A percentile compares a stretch with the other conserved stretches of the same genome.
phyloP scores from a whole-genome alignment of 2,888 invertebrate species.

The Cremastinae sp. region DNA sequence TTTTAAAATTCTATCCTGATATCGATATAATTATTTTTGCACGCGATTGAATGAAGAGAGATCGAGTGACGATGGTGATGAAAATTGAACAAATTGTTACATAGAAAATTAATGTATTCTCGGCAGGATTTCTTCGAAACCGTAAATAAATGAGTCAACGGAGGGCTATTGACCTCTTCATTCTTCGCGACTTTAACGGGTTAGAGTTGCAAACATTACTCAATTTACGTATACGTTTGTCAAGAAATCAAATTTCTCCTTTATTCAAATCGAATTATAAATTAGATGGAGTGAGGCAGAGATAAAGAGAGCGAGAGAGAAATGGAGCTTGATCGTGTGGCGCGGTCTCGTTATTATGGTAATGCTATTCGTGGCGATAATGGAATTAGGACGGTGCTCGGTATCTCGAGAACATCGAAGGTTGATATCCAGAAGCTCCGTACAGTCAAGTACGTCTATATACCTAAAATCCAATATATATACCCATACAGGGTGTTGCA shows the following conservation, averaged over 20 bases:
- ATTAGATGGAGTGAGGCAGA: neutral
- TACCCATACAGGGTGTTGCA: neutral
- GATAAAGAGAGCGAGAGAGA: slow-evolving; percentile 5
- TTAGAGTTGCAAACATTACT: no score
- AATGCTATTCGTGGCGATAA: slow-evolving; percentile 71
- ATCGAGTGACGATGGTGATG: no score
- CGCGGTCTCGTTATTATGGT: slow-evolving; percentile 70
- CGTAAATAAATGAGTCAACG: no score
- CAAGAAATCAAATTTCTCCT: neutral
- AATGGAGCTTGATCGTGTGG: slow-evolving; percentile 30
- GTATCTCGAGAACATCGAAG: slow-evolving; percentile 62
- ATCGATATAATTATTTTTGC: no score
- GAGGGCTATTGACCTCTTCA: no score
- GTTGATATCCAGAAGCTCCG: slow-evolving; percentile 57
- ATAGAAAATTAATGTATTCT: no score
- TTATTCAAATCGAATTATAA: neutral
- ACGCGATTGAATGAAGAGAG: no score
- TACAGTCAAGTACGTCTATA: neutral
- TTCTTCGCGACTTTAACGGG: no score
- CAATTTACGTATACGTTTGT: no score
- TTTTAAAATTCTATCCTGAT: no score
- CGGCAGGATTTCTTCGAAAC: neutral
- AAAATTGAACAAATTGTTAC: no score
- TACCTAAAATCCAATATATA: slow-evolving; percentile 53
- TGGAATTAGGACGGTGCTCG: slow-evolving; percentile 69